phyloP scores from a whole-genome alignment of 35 echinoderm and acorn worm genomes.

The Ophioderma brevispina region DNA sequence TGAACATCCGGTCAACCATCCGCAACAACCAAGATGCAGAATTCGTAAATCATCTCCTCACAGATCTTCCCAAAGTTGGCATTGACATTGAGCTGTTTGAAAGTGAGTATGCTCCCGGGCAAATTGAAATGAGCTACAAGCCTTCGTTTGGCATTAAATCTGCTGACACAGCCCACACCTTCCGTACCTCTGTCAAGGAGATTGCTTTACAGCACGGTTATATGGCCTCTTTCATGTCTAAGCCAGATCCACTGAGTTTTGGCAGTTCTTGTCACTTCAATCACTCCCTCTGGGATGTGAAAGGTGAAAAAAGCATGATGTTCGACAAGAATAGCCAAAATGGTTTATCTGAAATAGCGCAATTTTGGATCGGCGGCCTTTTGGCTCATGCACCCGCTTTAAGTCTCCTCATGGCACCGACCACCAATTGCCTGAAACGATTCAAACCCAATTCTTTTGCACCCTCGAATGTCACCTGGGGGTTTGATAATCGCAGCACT shows the following conservation, averaged over 20 bases:
- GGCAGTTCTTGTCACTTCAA: conserved; percentile 70
- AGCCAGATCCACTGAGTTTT: conserved; percentile 26
- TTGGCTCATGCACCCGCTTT: conserved; percentile 64
- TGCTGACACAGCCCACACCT: conserved; percentile 62
- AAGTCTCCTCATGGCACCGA: conserved; percentile 59
- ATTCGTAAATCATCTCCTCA: conserved; percentile 38
- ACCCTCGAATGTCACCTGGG: conserved; percentile 73
- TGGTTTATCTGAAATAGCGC: conserved; percentile 56
- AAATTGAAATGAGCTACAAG: conserved; percentile 71
- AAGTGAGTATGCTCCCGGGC: conserved; percentile 46
- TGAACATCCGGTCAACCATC: conserved; percentile 52
- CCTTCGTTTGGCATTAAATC: conserved; percentile 68
- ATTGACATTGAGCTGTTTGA: conserved; percentile 61
- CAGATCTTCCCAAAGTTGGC: conserved; percentile 36
- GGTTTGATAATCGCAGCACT: conserved; percentile 71
- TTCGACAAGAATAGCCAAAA: background rate
- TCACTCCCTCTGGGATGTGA: conserved; percentile 69
- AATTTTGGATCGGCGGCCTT: conserved; percentile 77
- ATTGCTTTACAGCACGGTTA: conserved; percentile 60
- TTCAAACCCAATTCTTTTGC: conserved; percentile 22
- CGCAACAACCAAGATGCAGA: conserved; percentile 53
- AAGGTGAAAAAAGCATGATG: conserved; percentile 31
- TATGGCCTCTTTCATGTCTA: conserved; percentile 76
- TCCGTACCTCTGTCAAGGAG: conserved; percentile 75
- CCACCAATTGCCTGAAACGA: conserved; percentile 60